Evolutionary conservation across 2,113 vertebrate species (phyloP).

Genomic region (Caranx ignobilis): DNA sequence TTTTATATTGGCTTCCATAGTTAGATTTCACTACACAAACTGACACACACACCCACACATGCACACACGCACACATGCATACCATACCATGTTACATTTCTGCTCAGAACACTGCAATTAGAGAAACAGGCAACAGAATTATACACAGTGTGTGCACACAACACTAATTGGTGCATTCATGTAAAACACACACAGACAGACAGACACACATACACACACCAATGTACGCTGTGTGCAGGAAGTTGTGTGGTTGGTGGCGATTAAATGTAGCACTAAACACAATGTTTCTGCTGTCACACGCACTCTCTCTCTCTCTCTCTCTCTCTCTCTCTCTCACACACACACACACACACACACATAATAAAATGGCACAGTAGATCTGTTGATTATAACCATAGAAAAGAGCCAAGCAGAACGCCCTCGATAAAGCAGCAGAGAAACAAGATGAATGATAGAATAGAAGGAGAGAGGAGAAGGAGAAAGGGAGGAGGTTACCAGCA

Average conservation of each 20-base stretch:
- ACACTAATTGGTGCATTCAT: slow-evolving; percentile 1
- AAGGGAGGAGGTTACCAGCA: not conserved
- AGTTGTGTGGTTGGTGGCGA: slow-evolving; percentile 63
- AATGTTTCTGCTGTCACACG: slow-evolving; percentile 45
- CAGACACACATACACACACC: slow-evolving; percentile 17
- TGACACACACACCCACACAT: slow-evolving; percentile 29
- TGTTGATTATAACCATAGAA: slow-evolving; percentile 71
- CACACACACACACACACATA: slow-evolving; percentile 27
- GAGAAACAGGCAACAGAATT: not conserved
- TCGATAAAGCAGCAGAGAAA: slow-evolving; percentile 50
- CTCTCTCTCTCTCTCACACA: slow-evolving; percentile 31
- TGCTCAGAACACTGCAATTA: slow-evolving; percentile 18
- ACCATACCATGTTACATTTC: slow-evolving; percentile 25
- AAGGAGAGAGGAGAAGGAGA: not conserved
- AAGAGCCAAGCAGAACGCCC: slow-evolving; percentile 67
- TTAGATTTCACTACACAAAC: slow-evolving; percentile 51
- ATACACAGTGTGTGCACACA: slow-evolving; percentile 6
- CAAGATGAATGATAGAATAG: slow-evolving; percentile 30
- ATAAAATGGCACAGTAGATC: slow-evolving; percentile 57
- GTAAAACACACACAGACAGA: slow-evolving; percentile 16
- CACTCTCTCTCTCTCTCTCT: slow-evolving; percentile 28
- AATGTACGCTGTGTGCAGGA: slow-evolving; percentile 52
- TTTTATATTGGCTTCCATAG: slow-evolving; percentile 66
- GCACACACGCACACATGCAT: slow-evolving; percentile 25
- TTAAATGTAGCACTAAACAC: slow-evolving; percentile 61